phyloP scores from a whole-genome alignment of 2,797 vertebrate genomes.

The Mergus octosetaceus region DNA sequence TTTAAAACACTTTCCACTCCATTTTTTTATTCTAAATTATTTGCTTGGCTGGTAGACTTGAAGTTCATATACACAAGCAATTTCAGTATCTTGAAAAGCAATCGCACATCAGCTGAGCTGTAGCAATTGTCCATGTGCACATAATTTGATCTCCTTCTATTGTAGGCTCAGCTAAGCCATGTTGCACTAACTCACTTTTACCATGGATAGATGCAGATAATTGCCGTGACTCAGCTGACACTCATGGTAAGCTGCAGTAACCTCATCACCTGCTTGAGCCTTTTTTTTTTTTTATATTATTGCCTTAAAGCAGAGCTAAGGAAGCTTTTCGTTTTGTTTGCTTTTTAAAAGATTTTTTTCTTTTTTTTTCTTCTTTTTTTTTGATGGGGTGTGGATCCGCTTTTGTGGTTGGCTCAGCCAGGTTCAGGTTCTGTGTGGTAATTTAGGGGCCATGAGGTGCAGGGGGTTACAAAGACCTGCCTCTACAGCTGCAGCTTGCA shows the following conservation, averaged over 20 bases:
- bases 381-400: not conserved
- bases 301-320: not conserved
- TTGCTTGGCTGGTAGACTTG: not conserved
- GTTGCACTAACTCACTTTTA: constrained; percentile 4
- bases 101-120: not conserved
- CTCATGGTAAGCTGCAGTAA: not conserved
- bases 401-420: not conserved
- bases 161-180: not conserved
- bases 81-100: not conserved
- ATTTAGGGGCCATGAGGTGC: not conserved
- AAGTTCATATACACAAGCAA: not conserved
- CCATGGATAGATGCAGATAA: not conserved
- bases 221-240: constrained; percentile 10
- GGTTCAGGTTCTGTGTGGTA: not conserved
- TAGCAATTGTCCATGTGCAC: not conserved
- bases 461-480: not conserved
- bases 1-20: not conserved
- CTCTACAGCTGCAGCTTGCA: constrained; percentile 15
- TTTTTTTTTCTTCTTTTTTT: not conserved
- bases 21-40: not conserved
- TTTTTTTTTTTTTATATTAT: not conserved
- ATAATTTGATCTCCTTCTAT: not conserved
- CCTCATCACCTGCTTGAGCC: not conserved
- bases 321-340: not conserved
- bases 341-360: not conserved